A percentile compares a stretch with the other conserved stretches of the same genome.
Evolutionary conservation across 1,140 invertebrate genomes (phyloP).

Genomic region (Dolichoris vasculosae): DNA sequence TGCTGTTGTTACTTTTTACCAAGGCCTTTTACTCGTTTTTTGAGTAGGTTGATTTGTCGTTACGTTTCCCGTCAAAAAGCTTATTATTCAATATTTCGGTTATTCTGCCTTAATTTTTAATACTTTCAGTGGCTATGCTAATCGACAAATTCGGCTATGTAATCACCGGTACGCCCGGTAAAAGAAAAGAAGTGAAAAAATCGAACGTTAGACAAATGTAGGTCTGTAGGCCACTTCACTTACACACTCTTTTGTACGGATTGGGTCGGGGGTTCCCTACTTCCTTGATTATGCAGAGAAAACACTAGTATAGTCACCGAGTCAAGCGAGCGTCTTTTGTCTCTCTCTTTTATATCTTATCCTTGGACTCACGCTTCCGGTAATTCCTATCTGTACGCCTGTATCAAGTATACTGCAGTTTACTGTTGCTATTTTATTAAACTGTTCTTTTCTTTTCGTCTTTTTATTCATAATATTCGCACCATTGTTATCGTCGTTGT

Average conservation of each 20-base stretch:
- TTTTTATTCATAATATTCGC: not conserved
- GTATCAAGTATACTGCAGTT: slow-evolving; percentile 15
- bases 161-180: not conserved
- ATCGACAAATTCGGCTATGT: not conserved
- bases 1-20: slow-evolving; percentile 33
- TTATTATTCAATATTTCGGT: not conserved
- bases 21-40: slow-evolving; percentile 38
- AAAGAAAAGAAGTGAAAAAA: slow-evolving; percentile 68
- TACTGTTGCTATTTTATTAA: not conserved
- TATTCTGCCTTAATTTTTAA: not conserved
- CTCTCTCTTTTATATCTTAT: slow-evolving; percentile 54
- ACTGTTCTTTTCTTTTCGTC: not conserved
- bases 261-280: not conserved
- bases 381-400: not conserved
- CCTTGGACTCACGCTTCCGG: slow-evolving; percentile 24
- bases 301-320: slow-evolving; percentile 63
- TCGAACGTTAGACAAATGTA: slow-evolving; percentile 79
- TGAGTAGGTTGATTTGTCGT: slow-evolving; percentile 1
- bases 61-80: not conserved
- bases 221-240: slow-evolving; percentile 83
- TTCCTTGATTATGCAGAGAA: not conserved
- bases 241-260: slow-evolving; percentile 66
- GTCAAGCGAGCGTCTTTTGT: slow-evolving; percentile 70
- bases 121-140: not conserved
- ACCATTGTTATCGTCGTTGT: not conserved